Evolutionary conservation across 2,797 vertebrate species (phyloP).

Genomic region (Cossypha dichroa): DNA sequence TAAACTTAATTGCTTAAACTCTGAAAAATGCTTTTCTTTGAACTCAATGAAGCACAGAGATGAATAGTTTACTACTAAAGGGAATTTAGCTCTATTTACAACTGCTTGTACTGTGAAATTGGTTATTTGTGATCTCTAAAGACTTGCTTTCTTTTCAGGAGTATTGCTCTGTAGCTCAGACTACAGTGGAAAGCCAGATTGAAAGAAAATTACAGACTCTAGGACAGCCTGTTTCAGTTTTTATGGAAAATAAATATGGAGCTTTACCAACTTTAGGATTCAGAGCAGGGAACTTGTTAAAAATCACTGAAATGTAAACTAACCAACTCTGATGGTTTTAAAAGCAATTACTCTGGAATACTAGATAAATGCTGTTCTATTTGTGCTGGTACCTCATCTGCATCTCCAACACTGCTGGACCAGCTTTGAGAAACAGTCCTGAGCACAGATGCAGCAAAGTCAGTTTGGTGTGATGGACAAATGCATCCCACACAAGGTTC

Average conservation of each 20-base stretch:
- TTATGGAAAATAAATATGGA: not conserved
- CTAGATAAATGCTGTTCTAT: not conserved
- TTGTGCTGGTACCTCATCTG: not conserved
- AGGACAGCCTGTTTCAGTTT: not conserved
- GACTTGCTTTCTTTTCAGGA: slow-evolving; percentile 59
- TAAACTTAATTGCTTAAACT: slow-evolving; percentile 78
- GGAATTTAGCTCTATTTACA: slow-evolving; percentile 78
- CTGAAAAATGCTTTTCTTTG: slow-evolving; percentile 79
- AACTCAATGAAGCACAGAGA: slow-evolving; percentile 76
- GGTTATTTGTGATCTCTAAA: slow-evolving; percentile 73
- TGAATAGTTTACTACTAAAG: slow-evolving; percentile 78
- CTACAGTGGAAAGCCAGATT: slow-evolving; percentile 13
- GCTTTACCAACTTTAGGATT: not conserved
- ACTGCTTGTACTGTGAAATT: slow-evolving; percentile 79
- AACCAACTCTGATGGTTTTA: not conserved
- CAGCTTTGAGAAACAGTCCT: not conserved
- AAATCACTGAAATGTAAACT: not conserved
- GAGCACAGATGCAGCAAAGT: not conserved
- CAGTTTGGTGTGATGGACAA: not conserved
- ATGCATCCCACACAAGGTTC: not conserved
- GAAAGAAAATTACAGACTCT: slow-evolving; percentile 16
- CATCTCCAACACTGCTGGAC: not conserved
- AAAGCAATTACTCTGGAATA: not conserved
- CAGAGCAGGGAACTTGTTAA: not conserved
- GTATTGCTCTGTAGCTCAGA: slow-evolving; percentile 22